Conservation (phyloP, 2,113 vertebrate species). For the Pipra filicauda region DNA sequence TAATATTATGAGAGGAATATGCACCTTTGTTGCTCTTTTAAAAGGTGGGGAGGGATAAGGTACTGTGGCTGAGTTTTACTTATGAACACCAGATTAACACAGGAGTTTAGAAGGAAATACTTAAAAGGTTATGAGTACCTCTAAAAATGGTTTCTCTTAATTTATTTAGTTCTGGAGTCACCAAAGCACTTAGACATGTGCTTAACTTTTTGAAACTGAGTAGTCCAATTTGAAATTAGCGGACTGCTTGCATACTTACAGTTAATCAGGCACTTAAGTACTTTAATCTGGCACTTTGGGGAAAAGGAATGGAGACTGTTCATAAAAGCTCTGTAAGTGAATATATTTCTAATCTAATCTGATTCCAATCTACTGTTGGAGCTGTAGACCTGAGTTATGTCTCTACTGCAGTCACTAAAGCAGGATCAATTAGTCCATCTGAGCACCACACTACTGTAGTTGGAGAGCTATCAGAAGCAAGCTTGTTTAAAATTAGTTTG, state of each 20-base stretch:
- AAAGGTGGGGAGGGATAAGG: not conserved
- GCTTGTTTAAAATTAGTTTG: constrained; percentile 39
- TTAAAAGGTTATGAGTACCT: not conserved
- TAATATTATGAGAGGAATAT: not conserved
- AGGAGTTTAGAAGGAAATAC: not conserved
- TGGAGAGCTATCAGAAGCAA: constrained; percentile 32
- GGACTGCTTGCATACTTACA: constrained; percentile 48
- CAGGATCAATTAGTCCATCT: constrained; percentile 23
- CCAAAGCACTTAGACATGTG: constrained; percentile 38
- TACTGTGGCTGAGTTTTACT: not conserved
- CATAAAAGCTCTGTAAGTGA: constrained; percentile 14
- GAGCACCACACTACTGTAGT: not conserved
- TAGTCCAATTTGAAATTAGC: constrained; percentile 49
- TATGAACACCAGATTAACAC: not conserved
- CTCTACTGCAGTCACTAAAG: not conserved
- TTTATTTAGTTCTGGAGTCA: constrained; percentile 56
- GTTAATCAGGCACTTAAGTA: constrained; percentile 54
- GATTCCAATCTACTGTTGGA: constrained; percentile 40
- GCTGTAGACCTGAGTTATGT: constrained; percentile 28
- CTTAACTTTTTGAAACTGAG: constrained; percentile 43
- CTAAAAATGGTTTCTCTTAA: constrained; percentile 31
- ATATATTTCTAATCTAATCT: constrained; percentile 61
- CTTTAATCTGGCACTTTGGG: constrained; percentile 56
- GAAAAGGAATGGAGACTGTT: constrained; percentile 47
- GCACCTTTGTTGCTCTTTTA: not conserved